Percentiles rank a stretch among this genome's conserved stretches.
Conservation (phyloP, 2,888 invertebrate genomes). For the Linnaemya vulpina region DNA sequence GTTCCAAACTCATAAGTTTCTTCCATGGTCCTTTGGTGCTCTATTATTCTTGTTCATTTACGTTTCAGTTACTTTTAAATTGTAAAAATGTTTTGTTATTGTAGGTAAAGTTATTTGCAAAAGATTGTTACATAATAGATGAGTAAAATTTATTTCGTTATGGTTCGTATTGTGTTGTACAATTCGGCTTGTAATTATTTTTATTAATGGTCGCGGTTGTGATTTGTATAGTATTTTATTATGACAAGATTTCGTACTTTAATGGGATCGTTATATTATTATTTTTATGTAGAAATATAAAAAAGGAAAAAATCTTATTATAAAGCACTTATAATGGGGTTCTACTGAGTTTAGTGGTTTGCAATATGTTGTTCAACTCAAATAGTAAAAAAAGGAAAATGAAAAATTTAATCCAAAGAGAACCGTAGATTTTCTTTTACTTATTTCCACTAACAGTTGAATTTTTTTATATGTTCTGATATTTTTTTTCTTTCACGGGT, state of each 20-base stretch:
- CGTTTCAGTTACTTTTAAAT: conserved; percentile 59
- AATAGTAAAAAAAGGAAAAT: too few relatives aligned
- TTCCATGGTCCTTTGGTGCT: conserved; percentile 32
- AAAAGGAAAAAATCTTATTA: conserved; percentile 17
- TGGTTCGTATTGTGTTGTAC: neutral
- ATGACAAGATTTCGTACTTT: neutral
- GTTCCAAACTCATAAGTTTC: neutral
- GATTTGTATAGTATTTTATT: conserved; percentile 29
- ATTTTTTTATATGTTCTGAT: too few relatives aligned
- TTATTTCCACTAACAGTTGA: too few relatives aligned
- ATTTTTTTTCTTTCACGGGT: too few relatives aligned
- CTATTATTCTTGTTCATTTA: conserved; percentile 58
- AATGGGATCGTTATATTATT: neutral
- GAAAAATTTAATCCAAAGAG: too few relatives aligned
- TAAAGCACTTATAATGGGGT: conserved; percentile 16
- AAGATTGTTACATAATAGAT: conserved; percentile 28
- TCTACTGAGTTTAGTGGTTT: neutral
- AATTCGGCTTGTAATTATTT: conserved; percentile 25
- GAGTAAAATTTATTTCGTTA: conserved; percentile 35
- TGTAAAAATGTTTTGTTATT: conserved; percentile 44
- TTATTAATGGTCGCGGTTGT: conserved; percentile 31
- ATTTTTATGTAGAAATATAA: neutral
- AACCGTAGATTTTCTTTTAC: too few relatives aligned
- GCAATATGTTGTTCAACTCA: too few relatives aligned
- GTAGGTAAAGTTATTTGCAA: conserved; percentile 26